These are phyloP conservation scores for Hippotragus niger DNA, from an alignment of 2,113 vertebrate species.

Conservation along the genomic window DNA sequence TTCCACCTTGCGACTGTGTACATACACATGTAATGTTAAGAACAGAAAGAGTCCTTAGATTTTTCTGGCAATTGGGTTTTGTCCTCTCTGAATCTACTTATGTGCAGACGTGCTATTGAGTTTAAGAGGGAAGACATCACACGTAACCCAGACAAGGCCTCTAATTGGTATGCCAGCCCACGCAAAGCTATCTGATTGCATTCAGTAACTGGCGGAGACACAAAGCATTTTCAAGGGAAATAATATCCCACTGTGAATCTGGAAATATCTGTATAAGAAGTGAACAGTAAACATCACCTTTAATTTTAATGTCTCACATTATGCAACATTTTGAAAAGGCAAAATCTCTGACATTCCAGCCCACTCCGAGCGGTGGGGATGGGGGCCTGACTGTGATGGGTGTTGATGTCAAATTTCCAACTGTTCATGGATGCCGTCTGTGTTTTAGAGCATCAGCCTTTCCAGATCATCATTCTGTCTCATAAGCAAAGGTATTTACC, in stretches of 20 bases:
- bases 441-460: slow-evolving; percentile 65
- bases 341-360: slow-evolving; percentile 70
- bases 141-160: slow-evolving; percentile 57
- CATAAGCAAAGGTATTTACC: slow-evolving; percentile 79
- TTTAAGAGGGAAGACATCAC: slow-evolving; percentile 63
- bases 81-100: slow-evolving; percentile 68
- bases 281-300: slow-evolving; percentile 81
- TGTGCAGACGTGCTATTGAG: slow-evolving; percentile 71
- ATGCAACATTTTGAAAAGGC: slow-evolving; percentile 80
- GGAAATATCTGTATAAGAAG: slow-evolving; percentile 74
- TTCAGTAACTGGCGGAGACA: slow-evolving; percentile 79
- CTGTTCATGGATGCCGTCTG: slow-evolving; percentile 51
- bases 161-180: slow-evolving; percentile 84
- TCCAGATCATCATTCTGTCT: slow-evolving; percentile 77
- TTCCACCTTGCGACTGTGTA: background rate
- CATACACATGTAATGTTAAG: slow-evolving; percentile 60
- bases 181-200: slow-evolving; percentile 81
- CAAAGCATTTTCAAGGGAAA: slow-evolving; percentile 83
- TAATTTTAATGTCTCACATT: slow-evolving; percentile 82
- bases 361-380: slow-evolving; percentile 57
- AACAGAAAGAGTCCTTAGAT: slow-evolving; percentile 65
- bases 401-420: slow-evolving; percentile 77
- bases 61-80: slow-evolving; percentile 63
- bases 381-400: slow-evolving; percentile 72
- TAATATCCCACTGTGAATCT: slow-evolving; percentile 80